phyloP scores from a whole-genome alignment of 2,113 vertebrate genomes.

The Panthera uncia region DNA sequence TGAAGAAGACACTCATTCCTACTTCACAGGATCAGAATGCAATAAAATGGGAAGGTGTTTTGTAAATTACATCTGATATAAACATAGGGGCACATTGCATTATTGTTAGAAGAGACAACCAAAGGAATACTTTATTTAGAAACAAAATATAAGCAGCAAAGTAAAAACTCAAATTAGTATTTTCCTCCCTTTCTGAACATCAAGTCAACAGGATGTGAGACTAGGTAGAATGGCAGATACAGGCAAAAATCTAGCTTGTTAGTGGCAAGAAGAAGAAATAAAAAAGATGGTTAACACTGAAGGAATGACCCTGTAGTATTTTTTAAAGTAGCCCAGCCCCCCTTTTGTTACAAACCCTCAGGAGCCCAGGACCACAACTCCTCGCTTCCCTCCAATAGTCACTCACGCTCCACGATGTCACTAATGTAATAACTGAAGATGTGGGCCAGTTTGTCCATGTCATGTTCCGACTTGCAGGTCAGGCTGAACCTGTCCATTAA shows the following conservation, averaged over 20 bases:
- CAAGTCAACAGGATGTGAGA: background rate
- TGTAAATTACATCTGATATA: background rate
- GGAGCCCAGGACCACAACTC: background rate
- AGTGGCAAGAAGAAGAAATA: background rate
- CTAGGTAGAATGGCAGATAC: background rate
- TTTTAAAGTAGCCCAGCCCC: background rate
- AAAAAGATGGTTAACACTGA: background rate
- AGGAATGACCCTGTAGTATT: background rate
- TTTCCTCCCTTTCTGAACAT: background rate
- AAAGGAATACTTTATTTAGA: constrained; percentile 21
- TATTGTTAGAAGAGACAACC: background rate
- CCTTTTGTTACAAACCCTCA: background rate
- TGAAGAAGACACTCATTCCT: background rate
- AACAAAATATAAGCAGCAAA: constrained; percentile 38
- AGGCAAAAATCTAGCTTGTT: background rate
- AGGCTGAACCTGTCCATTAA: constrained; percentile 51
- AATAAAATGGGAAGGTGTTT: background rate
- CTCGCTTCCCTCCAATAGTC: background rate
- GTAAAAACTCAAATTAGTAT: background rate
- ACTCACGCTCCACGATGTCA: constrained; percentile 65
- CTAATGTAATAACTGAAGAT: constrained; percentile 36
- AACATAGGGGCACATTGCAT: background rate
- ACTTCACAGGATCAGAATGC: background rate
- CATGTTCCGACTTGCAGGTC: constrained; percentile 32
- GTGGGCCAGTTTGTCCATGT: constrained; percentile 29